Conservation (phyloP, 2,113 vertebrate genomes). For the Phylloscopus whistleri region DNA sequence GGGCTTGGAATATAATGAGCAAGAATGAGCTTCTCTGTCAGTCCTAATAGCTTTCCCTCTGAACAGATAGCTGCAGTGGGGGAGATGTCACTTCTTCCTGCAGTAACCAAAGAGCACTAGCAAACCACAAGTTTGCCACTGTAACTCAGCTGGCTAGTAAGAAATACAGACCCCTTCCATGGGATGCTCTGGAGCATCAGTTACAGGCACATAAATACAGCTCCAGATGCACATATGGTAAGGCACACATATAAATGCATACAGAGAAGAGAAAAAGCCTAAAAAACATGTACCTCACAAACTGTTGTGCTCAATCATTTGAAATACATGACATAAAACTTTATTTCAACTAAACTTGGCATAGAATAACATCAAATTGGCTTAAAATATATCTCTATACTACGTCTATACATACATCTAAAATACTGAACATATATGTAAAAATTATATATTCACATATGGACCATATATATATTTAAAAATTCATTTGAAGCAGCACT, state of each 20-base stretch:
- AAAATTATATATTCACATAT: background rate
- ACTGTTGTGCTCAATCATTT: background rate
- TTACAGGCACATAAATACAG: background rate
- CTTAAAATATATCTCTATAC: background rate
- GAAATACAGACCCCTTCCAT: background rate
- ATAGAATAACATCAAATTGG: background rate
- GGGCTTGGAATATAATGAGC: slow-evolving; percentile 35
- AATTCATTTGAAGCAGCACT: background rate
- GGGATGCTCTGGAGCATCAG: background rate
- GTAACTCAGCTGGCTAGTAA: background rate
- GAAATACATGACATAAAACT: background rate
- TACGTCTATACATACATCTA: background rate
- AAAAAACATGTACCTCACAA: background rate
- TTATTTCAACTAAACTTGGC: background rate
- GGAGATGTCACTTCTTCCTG: background rate
- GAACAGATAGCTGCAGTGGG: background rate
- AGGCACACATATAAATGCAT: background rate
- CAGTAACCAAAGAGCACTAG: background rate
- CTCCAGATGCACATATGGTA: background rate
- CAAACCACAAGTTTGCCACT: background rate
- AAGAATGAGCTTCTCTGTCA: slow-evolving; percentile 38
- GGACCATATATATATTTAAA: background rate
- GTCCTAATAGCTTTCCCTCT: slow-evolving; percentile 9
- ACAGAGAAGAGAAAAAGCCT: background rate
- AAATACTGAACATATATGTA: background rate